These are phyloP conservation scores for Papilio aristodemus DNA, from an alignment of 1,140 invertebrate genomes.

Conservation along the genomic window DNA sequence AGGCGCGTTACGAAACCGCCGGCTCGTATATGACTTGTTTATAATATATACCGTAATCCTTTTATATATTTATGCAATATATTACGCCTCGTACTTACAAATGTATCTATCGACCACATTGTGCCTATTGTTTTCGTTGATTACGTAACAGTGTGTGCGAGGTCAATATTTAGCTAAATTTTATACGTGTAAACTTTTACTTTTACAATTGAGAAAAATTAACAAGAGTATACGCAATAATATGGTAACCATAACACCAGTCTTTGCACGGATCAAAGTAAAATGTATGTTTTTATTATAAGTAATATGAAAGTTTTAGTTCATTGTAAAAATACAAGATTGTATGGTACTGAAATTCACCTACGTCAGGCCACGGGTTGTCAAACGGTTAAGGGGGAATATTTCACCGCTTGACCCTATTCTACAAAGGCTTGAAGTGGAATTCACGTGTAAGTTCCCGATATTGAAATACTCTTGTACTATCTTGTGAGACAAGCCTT, in stretches of 20 bases:
- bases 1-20: conserved; percentile 19
- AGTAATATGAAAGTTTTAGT: no score
- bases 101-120: not conserved
- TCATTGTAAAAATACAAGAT: not conserved
- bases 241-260: not conserved
- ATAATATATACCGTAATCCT: conserved; percentile 33
- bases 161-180: conserved; percentile 2
- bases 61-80: conserved; percentile 26
- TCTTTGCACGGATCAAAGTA: no score
- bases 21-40: conserved; percentile 24
- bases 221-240: not conserved
- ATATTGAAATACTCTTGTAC: not conserved
- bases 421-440: not conserved
- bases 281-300: no score
- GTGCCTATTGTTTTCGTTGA: not conserved
- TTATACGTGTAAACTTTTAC: not conserved
- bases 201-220: conserved; percentile 14
- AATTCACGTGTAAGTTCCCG: not conserved
- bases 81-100: conserved; percentile 12
- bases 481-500: no score
- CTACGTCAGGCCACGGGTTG: not conserved
- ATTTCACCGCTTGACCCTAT: conserved; percentile 1
- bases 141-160: conserved; percentile 1
- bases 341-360: not conserved
- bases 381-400: not conserved